Conservation (phyloP, 2,797 vertebrate species). For the Poeciliopsis presidionis region DNA sequence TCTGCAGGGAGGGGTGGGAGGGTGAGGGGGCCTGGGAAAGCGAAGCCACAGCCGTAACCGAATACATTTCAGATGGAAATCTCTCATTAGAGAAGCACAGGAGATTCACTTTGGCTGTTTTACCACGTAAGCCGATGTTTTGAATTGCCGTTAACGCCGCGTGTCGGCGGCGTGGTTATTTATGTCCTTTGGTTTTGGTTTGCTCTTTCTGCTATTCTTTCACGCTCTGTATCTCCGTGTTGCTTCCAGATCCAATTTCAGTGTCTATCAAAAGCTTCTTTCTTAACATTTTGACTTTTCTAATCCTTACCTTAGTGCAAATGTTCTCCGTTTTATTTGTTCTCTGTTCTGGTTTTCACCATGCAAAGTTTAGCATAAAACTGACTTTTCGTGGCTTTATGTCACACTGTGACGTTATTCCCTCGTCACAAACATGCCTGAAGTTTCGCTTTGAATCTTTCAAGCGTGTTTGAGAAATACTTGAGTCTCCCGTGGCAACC, state of each 20-base stretch:
- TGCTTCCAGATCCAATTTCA: background rate
- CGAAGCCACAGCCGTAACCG: slow-evolving; percentile 46
- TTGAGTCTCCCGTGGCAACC: no score
- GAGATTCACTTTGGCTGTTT: background rate
- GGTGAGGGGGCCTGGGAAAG: slow-evolving; percentile 8
- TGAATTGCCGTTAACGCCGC: no score
- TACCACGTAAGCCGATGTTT: no score
- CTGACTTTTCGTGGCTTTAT: no score
- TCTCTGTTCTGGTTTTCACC: background rate
- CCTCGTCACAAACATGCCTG: no score
- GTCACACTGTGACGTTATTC: no score
- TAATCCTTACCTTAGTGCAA: background rate
- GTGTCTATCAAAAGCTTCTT: background rate
- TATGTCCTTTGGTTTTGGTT: background rate
- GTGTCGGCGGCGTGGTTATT: no score
- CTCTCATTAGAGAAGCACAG: background rate
- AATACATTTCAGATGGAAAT: slow-evolving; percentile 38
- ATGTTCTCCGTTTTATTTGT: background rate
- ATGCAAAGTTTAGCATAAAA: background rate
- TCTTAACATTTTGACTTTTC: background rate
- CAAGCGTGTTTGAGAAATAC: no score
- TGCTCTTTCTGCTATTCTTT: background rate
- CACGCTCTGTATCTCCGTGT: background rate
- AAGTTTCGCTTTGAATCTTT: no score
- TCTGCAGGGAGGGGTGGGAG: slow-evolving; percentile 23